A percentile compares a stretch with the other conserved stretches of the same genome.
phyloP scores from a whole-genome alignment of 2,888 invertebrate genomes.

The Cosmopolites sordidus region DNA sequence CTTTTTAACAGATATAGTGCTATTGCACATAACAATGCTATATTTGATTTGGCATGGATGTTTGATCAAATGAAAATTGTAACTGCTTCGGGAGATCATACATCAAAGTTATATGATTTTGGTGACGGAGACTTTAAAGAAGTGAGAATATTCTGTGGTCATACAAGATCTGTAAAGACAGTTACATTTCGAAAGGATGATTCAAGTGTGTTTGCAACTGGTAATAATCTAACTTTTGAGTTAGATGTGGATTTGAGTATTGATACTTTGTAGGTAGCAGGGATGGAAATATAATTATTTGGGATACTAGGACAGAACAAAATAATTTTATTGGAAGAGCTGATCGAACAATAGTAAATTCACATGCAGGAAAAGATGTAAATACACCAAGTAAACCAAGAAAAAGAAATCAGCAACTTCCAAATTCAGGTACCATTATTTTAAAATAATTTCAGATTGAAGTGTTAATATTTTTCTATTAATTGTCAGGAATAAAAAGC shows the following conservation, averaged over 20 bases:
- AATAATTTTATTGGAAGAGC: constrained; percentile 52
- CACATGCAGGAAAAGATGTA: constrained; percentile 51
- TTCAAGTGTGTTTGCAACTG: constrained; percentile 77
- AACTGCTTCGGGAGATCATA: constrained; percentile 83
- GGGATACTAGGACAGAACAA: constrained; percentile 67
- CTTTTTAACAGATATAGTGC: constrained; percentile 46
- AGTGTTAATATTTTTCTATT: too few relatives aligned
- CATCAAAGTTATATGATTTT: constrained; percentile 75
- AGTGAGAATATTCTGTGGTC: constrained; percentile 66
- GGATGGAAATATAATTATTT: constrained; percentile 81
- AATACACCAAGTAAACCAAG: constrained; percentile 28
- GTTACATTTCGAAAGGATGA: constrained; percentile 69
- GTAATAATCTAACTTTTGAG: too few relatives aligned
- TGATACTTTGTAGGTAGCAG: constrained; percentile 53
- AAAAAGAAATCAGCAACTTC: constrained; percentile 21
- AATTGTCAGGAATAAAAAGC: constrained; percentile 56
- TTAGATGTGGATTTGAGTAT: too few relatives aligned
- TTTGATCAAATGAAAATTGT: constrained; percentile 71
- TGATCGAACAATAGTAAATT: constrained; percentile 68
- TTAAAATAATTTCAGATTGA: background rate
- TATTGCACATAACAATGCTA: constrained; percentile 77
- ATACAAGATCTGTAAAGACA: constrained; percentile 78
- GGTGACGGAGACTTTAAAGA: constrained; percentile 44
- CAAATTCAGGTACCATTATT: background rate
- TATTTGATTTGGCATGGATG: constrained; percentile 87